Conservation (phyloP, 2,113 vertebrate species). For the Tautogolabrus adspersus region DNA sequence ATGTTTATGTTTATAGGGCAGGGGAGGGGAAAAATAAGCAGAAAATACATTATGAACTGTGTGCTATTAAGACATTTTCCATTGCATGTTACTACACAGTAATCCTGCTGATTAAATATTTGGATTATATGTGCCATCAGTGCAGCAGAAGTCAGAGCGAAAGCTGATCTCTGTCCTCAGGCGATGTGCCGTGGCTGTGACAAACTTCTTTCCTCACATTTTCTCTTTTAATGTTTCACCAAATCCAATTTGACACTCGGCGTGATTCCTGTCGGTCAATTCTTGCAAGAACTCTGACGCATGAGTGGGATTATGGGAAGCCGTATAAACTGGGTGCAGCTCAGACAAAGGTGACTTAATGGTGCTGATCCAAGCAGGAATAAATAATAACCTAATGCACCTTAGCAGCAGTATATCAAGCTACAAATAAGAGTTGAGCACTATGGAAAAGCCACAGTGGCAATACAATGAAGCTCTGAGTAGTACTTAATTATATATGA, state of each 20-base stretch:
- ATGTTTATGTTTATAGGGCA: not conserved
- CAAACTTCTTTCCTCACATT: constrained; percentile 31
- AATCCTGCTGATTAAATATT: not conserved
- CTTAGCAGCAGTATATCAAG: not conserved
- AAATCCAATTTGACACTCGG: constrained; percentile 39
- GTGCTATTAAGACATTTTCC: not conserved
- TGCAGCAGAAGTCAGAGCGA: not conserved
- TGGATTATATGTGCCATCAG: not conserved
- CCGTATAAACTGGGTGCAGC: not conserved
- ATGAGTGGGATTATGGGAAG: constrained; percentile 14
- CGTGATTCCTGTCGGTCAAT: not conserved
- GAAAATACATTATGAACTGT: not conserved
- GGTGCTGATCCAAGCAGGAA: not conserved
- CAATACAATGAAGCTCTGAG: too few relatives aligned
- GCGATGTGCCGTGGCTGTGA: constrained; percentile 12
- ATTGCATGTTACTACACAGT: not conserved
- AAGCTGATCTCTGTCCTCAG: not conserved
- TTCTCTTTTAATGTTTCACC: constrained; percentile 41
- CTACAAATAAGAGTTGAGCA: not conserved
- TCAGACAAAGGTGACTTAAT: not conserved
- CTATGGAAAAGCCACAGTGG: not conserved
- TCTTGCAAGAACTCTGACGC: constrained; percentile 25
- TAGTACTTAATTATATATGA: not conserved
- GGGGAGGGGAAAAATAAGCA: not conserved
- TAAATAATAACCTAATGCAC: constrained; percentile 4